Evolutionary conservation across 1,140 invertebrate genomes (phyloP).

Genomic region (Paraescarpia echinospica): DNA sequence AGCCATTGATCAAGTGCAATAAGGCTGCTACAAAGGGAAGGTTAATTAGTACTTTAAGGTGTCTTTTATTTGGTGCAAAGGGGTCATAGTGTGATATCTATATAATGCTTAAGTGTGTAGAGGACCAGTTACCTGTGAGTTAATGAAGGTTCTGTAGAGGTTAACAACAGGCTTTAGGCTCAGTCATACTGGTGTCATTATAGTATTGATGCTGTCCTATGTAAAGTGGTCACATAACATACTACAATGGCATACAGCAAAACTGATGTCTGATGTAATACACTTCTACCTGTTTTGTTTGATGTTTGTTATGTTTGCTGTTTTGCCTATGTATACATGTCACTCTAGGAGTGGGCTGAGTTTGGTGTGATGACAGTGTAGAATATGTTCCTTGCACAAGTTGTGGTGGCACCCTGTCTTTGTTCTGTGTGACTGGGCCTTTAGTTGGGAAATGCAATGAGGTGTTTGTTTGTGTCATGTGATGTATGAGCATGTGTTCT

Average conservation of each 20-base stretch:
- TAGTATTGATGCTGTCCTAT: background rate
- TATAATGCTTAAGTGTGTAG: background rate
- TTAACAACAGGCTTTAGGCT: background rate
- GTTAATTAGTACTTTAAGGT: background rate
- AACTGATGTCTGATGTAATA: too few relatives aligned
- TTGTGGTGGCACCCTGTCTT: too few relatives aligned
- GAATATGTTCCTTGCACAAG: background rate
- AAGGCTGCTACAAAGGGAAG: background rate
- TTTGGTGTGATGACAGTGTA: background rate
- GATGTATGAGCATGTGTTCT: background rate
- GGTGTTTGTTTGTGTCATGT: background rate
- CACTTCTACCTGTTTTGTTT: too few relatives aligned
- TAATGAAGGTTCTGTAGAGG: background rate
- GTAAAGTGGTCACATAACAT: background rate
- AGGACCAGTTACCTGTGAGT: background rate
- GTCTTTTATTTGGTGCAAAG: background rate
- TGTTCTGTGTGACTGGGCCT: background rate
- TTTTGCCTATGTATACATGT: background rate
- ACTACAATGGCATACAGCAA: background rate
- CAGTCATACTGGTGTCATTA: background rate
- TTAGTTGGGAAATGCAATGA: background rate
- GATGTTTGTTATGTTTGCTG: background rate
- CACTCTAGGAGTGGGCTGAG: background rate
- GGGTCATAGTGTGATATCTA: background rate
- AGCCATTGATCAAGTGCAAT: background rate